Base-by-base conservation (phyloP, 2,797 vertebrate genomes). In the Chelmon rostratus region DNA sequence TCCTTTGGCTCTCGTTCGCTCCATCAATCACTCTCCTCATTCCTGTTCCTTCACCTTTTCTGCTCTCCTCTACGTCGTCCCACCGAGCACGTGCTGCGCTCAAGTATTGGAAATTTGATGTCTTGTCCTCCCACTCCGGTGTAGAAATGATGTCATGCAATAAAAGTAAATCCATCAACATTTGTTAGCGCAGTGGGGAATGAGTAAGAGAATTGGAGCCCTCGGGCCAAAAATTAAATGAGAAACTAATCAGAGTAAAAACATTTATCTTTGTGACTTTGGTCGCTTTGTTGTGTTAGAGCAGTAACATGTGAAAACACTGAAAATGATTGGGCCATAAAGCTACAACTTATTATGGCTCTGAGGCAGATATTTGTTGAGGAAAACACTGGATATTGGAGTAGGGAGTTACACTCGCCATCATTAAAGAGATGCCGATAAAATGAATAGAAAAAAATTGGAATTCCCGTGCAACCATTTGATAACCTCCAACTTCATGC, bases 401-500 rank as follows among this genome's bases (percentile, higher is more conserved):
- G 59, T 16, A 13, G 52, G 63, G 76, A 76, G 79, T 83, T 80
- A 76, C 76, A 86, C 73, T 73, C 61, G 47, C 68, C 35, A 54
- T 78, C 86, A 79, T 92, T 90, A 89, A 86, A 82, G 82, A 86
- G 76, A 50, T 82, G 73, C 76, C 76, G 88, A 88, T 90, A 75
- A 91, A 91, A 90, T 77, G 57, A 82, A 85, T 61, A 89, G 78
- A 83, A 80, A 86, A 83, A 83, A 79, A 87, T 90, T 86, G 81
- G 87, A 89, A 88, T 88, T 88, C 81, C 79, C 59, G 13, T 66
- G 76, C 87, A 91, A 81, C 86, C 79, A 54, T 88, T 92, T 91
- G 88, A 93, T 92, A 92, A 84, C 82, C 81, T 83, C 83, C 79
- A 91, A 92, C 89, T 87, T 92, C 88, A 92, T 91, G 87, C 87